Evolutionary conservation across 2,113 vertebrate genomes (phyloP).

Genomic region (Regulus satrapa): DNA sequence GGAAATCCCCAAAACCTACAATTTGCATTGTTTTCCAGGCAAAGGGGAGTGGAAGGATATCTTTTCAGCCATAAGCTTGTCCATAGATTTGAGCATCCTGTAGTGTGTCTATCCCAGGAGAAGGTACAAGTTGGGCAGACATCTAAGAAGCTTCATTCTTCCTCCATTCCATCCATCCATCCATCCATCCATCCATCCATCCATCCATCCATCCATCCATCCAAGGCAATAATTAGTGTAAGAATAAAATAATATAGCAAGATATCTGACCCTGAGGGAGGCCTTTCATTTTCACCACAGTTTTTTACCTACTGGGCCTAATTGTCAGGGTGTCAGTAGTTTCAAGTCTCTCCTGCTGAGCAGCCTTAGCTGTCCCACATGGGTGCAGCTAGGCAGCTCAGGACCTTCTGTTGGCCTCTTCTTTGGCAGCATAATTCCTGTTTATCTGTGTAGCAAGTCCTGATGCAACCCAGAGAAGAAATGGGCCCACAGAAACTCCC

Average conservation of each 20-base stretch:
- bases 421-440: not conserved
- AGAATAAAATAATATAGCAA: not conserved
- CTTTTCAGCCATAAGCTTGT: not conserved
- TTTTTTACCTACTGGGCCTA: not conserved
- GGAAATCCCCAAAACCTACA: not conserved
- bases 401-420: not conserved
- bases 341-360: not conserved
- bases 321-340: not conserved
- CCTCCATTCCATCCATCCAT: not conserved
- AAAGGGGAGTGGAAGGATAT: not conserved
- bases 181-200: not conserved
- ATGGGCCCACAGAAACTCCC: fast-evolving
- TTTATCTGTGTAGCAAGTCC: not conserved
- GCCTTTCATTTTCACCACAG: not conserved
- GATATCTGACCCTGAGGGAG: not conserved
- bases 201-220: not conserved
- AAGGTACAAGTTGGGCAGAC: not conserved
- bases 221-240: not conserved
- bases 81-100: not conserved
- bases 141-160: not conserved
- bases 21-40: not conserved
- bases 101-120: not conserved
- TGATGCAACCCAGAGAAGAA: not conserved
- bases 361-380: not conserved
- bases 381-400: not conserved